Evolutionary conservation across 2,888 invertebrate species (phyloP), one percentile per base, ranked within the genome.

Genomic region (Nymphalis polychloros): DNA sequence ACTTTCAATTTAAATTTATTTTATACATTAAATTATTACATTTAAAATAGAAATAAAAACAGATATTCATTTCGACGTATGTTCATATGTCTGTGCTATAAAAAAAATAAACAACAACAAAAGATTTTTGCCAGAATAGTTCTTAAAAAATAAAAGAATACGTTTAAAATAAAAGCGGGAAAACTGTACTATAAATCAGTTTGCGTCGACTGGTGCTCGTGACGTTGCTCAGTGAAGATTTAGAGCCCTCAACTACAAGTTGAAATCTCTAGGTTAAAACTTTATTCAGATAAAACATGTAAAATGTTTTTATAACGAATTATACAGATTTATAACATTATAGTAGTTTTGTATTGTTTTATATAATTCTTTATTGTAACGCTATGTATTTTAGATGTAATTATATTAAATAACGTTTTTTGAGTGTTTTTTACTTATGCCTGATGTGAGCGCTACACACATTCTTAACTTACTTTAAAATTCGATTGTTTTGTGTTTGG

Each of bases 181-280:
- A 63, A 23, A 64, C 72, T 65, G 62, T 47, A 64, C 75, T 57
- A 78, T 79, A 80, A 79, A 80, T 80, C 77, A 75, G 74, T 59
- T 68, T 63, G 57, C 23, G 74, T 70, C 72, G 70, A 68, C 69
- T 65, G 65, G 65, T 66, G 68, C 41, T 68, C 68, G 49, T 53
- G 71, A 70, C 70, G 71, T 71, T 72, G 68, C 68, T 67, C 72
- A 72, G 72, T 73, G 62, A 75, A 77, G 80, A 81, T 81, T 81
- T 81, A 81, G 72, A 73, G 77, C 67, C 63, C 53, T 68, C 69
- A 69, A 67, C 59, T 71, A 63, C 62, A 67, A 65, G 23, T 65
- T 69, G 66, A 73, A 67, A 67, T 62, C 57, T 67, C 63, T 69
- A 69, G 69, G 48, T 69, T 53, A 59, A 59, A 50, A 59, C 27